phyloP scores from a whole-genome alignment of 92 coral and sea anemone species.

The Siderastrea siderea region DNA sequence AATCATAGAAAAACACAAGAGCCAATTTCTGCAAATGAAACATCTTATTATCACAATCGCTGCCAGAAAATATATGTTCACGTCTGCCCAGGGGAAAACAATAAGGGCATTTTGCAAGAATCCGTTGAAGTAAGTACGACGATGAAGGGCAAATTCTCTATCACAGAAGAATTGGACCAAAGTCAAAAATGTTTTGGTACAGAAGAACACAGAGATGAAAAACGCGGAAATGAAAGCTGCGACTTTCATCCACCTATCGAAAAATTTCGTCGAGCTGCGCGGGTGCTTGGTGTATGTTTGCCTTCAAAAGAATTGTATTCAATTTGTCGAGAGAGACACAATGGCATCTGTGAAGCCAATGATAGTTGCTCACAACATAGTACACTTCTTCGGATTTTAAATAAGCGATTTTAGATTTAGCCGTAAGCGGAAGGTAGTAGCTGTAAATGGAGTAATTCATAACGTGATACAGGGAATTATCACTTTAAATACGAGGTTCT shows the following conservation, averaged over 20 bases:
- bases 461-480: neutral
- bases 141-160: neutral
- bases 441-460: neutral
- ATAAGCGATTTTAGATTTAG: constrained; percentile 67
- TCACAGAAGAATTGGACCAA: neutral
- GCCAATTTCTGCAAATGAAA: neutral
- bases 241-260: constrained; percentile 3
- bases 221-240: neutral
- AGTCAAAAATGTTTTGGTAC: neutral
- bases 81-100: neutral
- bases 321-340: constrained; percentile 54
- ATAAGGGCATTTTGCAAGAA: neutral
- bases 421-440: neutral
- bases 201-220: neutral
- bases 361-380: constrained; percentile 68
- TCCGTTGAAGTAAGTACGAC: neutral
- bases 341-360: constrained; percentile 65
- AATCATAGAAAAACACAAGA: neutral
- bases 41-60: neutral
- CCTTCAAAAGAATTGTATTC: constrained; percentile 74
- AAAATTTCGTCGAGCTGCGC: constrained; percentile 79
- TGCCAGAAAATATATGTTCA: neutral
- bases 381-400: constrained; percentile 75
- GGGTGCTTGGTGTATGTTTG: constrained; percentile 78
- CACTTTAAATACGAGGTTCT: neutral